Base-by-base conservation (phyloP, 2,888 invertebrate species). In the Hyposoter dolosus region DNA sequence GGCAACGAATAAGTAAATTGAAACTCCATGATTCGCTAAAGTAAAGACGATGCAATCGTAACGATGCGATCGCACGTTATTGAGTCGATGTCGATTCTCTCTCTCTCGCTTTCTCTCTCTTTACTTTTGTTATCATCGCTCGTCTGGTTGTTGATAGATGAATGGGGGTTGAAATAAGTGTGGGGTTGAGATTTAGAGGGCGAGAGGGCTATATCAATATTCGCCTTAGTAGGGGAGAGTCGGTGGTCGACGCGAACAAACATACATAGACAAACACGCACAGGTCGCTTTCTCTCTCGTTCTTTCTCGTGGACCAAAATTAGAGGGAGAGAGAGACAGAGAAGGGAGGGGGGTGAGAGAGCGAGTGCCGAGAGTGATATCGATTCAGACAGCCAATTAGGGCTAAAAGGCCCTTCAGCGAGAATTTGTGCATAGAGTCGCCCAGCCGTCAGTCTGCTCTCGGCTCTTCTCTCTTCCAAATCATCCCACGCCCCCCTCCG, bases 361-460 rank as follows among this genome's bases (percentile, higher is more conserved):
- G 77, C 79, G 83, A 79, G 86, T 69, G 89, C 89, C 82, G 91
- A 91, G 90, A 91, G 91, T 91, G 90, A 91, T 93, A 93, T 93
- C 92, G 93, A 93, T 92, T 92, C 90, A 90, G 90, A 91, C 91
- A 92, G 92, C 92, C 93, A 94, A 94, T 94, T 93, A 94, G 92
- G 92, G 90, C 92, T 93, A 93, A 93, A 93, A 93, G 93, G 91
- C 92, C 93, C 92, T 93, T 90, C 90, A 90, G 89, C 89, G 89
- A 89, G 90, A 92, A 91, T 92, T 92, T 91, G 87, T 90, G 89
- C 90, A 90, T 86, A 85, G 89, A 88, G 82, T 87, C 88, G 86
- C 87, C 84, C 83, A 87, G 78, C 84, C 88, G 87, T 87, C 88
- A 88, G 85, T 86, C 85, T 80, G 82, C 84, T 87, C 84, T 84